Conservation (phyloP, 2,113 vertebrate species). For the Haemorhous mexicanus region DNA sequence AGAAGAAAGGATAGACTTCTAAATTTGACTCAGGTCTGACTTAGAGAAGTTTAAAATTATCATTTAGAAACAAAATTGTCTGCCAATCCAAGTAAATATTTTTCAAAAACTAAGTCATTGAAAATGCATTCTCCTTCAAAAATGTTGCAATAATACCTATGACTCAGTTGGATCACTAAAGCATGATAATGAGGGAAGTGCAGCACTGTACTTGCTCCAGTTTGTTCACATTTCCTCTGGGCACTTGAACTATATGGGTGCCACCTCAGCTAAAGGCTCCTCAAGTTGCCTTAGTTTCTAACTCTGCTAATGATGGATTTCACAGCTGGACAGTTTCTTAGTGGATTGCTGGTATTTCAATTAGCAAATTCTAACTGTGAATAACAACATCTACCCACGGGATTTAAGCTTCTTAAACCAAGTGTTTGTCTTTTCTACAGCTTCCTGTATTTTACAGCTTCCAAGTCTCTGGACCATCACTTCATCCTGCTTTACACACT, state of each 20-base stretch:
- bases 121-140: not conserved
- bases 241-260: not conserved
- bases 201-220: not conserved
- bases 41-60: not conserved
- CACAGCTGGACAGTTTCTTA: not conserved
- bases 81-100: not conserved
- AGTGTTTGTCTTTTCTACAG: not conserved
- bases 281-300: not conserved
- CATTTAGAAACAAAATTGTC: not conserved
- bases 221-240: not conserved
- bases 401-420: not conserved
- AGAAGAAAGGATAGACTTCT: not conserved
- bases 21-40: not conserved
- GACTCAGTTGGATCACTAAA: not conserved
- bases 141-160: not conserved
- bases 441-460: not conserved
- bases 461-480: not conserved
- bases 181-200: not conserved
- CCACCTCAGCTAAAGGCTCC: not conserved
- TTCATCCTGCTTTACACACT: not conserved
- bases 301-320: not conserved
- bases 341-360: not conserved
- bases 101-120: not conserved
- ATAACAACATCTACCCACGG: not conserved
- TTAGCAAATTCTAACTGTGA: not conserved